Conservation (phyloP, 2,113 vertebrate genomes). For the Gallinago media region DNA sequence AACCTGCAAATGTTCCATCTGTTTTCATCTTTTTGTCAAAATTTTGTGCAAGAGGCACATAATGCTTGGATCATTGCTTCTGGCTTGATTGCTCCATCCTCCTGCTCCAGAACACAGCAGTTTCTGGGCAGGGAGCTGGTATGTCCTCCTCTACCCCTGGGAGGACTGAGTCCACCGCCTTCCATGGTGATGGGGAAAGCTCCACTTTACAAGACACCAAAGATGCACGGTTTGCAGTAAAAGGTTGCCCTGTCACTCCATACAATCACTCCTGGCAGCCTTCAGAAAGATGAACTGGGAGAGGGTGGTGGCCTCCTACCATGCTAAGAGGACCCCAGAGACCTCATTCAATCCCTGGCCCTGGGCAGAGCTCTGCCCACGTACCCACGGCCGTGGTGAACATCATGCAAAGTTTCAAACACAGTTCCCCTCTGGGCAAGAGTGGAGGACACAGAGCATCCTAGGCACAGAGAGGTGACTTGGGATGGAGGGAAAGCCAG, state of each 20-base stretch:
- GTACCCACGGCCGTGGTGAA: not conserved
- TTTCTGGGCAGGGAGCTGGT: not conserved
- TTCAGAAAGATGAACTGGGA: not conserved
- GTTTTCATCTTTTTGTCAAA: constrained; percentile 17
- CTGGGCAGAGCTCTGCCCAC: not conserved
- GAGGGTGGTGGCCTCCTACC: not conserved
- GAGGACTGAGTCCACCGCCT: rapidly evolving
- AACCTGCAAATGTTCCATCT: constrained; percentile 22
- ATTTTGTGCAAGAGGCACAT: constrained; percentile 25
- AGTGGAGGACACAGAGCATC: not conserved
- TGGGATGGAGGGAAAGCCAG: not conserved
- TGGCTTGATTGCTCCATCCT: not conserved
- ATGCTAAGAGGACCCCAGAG: not conserved
- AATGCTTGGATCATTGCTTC: constrained; percentile 33
- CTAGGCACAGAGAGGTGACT: rapidly evolving
- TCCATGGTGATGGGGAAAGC: not conserved
- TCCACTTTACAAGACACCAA: not conserved
- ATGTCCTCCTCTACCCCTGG: not conserved
- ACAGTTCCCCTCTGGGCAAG: not conserved
- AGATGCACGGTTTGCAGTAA: not conserved
- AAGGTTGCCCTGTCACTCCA: not conserved
- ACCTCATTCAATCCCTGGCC: not conserved
- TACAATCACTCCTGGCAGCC: not conserved
- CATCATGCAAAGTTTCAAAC: not conserved
- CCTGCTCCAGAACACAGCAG: not conserved